phyloP scores from a whole-genome alignment of 2,113 vertebrate genomes.

The Toxotes chatareus region DNA sequence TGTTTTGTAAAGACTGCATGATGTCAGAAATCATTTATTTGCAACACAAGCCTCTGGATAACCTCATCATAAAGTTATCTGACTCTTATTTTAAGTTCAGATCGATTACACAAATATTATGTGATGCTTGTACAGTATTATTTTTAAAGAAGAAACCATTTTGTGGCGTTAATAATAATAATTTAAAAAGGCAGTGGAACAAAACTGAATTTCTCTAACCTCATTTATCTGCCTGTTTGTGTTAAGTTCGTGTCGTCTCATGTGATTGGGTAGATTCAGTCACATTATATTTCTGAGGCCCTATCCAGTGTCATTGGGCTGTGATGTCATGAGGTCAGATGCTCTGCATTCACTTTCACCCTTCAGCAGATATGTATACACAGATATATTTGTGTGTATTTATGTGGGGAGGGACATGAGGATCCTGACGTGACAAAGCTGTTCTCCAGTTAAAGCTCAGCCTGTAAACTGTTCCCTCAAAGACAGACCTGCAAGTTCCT shows the following conservation, averaged over 20 bases:
- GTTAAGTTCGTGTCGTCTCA: neutral
- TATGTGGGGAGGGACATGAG: constrained; percentile 24
- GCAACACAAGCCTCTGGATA: neutral
- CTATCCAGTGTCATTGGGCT: constrained; percentile 22
- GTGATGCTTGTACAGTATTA: neutral
- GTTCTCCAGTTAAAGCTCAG: neutral
- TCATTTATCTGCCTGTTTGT: neutral
- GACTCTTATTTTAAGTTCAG: neutral
- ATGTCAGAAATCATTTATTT: constrained; percentile 21
- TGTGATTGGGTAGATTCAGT: constrained; percentile 24
- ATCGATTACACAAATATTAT: too few species aligned
- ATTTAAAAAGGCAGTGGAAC: neutral
- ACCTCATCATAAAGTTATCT: neutral
- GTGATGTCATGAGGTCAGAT: constrained; percentile 63
- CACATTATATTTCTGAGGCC: constrained; percentile 25
- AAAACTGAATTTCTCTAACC: neutral
- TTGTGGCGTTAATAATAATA: neutral
- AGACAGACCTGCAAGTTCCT: neutral
- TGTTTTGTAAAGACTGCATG: constrained; percentile 18
- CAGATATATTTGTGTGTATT: constrained; percentile 13
- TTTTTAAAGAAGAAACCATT: neutral
- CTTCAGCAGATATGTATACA: constrained; percentile 32
- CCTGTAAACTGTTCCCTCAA: neutral
- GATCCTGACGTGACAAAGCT: constrained; percentile 2
- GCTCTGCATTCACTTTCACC: constrained; percentile 61